Percentiles rank a stretch among this genome's conserved stretches.
Conservation (phyloP, 1,140 invertebrate genomes). For the Panagrolaimus sp. region DNA sequence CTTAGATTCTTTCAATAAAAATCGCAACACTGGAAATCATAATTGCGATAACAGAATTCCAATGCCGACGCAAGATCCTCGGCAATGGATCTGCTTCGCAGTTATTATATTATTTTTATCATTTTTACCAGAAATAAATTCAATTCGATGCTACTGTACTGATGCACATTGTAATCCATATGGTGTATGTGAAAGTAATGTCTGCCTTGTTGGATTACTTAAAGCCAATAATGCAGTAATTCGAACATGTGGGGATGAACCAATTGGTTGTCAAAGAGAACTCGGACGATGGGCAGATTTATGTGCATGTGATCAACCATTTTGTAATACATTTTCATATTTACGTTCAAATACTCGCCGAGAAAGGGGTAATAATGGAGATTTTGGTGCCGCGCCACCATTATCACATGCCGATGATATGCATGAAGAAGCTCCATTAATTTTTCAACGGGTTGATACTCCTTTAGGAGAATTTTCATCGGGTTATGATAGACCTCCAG, state of each 20-base stretch:
- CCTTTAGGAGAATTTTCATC: constrained; percentile 26
- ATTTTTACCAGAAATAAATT: background rate
- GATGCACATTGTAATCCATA: constrained; percentile 37
- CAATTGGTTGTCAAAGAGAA: constrained; percentile 42
- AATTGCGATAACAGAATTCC: background rate
- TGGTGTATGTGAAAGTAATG: constrained; percentile 27
- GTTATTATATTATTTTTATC: background rate
- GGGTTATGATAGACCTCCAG: constrained; percentile 15
- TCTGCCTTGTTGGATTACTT: constrained; percentile 29
- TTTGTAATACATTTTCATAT: constrained; percentile 48
- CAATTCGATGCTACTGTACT: constrained; percentile 32
- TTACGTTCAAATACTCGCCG: constrained; percentile 20
- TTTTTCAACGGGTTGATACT: constrained; percentile 29
- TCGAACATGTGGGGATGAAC: constrained; percentile 47
- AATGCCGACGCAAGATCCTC: constrained; percentile 9
- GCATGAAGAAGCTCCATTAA: constrained; percentile 21
- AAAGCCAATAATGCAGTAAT: constrained; percentile 32
- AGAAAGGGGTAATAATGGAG: constrained; percentile 15
- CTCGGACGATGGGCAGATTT: constrained; percentile 41
- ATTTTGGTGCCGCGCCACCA: background rate
- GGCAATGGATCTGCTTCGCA: constrained; percentile 11
- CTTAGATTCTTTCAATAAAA: background rate
- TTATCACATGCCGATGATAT: constrained; percentile 21
- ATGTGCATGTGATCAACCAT: constrained; percentile 40
- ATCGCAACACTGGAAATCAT: constrained; percentile 10